A percentile compares a stretch with the other conserved stretches of the same genome.
Evolutionary conservation across 2,888 invertebrate species (phyloP).

Genomic region (Macaria liturata): DNA sequence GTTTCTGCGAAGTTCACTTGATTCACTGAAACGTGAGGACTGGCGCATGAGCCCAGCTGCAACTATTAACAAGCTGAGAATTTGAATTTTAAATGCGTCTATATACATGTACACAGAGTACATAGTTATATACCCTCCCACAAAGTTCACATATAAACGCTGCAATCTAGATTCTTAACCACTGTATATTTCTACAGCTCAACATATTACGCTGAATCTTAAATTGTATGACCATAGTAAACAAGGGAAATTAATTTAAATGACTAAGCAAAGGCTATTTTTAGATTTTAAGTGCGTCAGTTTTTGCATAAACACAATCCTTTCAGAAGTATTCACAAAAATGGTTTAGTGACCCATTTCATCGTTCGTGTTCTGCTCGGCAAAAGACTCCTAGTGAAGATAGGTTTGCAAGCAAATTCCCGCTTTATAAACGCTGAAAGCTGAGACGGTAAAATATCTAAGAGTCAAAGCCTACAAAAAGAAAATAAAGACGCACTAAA

Average conservation of each 20-base stretch:
- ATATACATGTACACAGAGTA: too few relatives aligned
- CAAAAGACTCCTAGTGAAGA: too few relatives aligned
- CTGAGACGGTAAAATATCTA: background rate
- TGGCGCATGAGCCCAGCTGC: constrained; percentile 4
- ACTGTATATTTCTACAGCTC: constrained; percentile 1
- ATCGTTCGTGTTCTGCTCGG: too few relatives aligned
- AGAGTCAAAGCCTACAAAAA: constrained; percentile 6
- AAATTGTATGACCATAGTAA: background rate
- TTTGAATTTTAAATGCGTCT: constrained; percentile 14
- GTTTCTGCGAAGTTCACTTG: constrained; percentile 15
- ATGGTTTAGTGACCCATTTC: too few relatives aligned
- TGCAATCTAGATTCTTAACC: constrained; percentile 11
- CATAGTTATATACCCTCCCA: background rate
- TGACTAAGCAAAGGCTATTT: too few relatives aligned
- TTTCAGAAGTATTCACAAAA: too few relatives aligned
- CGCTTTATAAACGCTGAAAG: too few relatives aligned
- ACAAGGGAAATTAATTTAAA: too few relatives aligned
- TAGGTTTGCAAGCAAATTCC: too few relatives aligned
- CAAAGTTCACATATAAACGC: constrained; percentile 13
- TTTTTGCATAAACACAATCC: too few relatives aligned
- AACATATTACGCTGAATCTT: constrained; percentile 3
- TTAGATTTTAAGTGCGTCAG: too few relatives aligned
- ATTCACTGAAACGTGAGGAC: constrained; percentile 15
- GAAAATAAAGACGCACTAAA: constrained; percentile 28
- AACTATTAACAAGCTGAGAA: constrained; percentile 25